Evolutionary conservation across 2,797 vertebrate species (phyloP).

Genomic region (Crenuchus spilurus): DNA sequence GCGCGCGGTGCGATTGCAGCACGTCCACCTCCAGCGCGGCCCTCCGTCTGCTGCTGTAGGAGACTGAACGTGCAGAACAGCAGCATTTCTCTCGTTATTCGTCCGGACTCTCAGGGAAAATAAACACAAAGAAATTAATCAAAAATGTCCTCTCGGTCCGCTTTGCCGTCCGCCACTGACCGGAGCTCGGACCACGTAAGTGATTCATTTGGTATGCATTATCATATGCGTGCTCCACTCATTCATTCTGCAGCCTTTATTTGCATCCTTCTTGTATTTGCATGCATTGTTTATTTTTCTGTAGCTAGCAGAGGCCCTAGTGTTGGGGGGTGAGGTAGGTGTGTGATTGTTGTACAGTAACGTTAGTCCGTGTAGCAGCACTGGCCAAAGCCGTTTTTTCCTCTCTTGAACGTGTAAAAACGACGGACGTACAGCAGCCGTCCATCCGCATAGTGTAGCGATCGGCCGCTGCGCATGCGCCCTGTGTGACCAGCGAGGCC

Average conservation of each 20-base stretch:
- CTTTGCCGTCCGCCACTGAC: constrained; percentile 87
- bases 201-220: too few relatives aligned
- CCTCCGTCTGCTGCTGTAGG: neutral
- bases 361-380: constrained; percentile 37
- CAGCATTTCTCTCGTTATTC: constrained; percentile 5
- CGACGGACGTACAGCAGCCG: constrained; percentile 61
- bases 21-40: neutral
- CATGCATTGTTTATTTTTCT: neutral
- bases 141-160: constrained; percentile 88
- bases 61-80: neutral
- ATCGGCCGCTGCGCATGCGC: constrained; percentile 66
- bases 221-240: too few relatives aligned
- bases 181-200: constrained; percentile 88
- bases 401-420: constrained; percentile 66
- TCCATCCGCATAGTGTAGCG: constrained; percentile 70
- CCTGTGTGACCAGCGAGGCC: constrained; percentile 56
- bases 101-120: constrained; percentile 64
- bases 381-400: constrained; percentile 17
- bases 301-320: too few relatives aligned
- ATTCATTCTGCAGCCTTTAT: neutral
- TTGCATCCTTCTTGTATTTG: neutral
- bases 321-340: neutral
- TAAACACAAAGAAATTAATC: constrained; percentile 59
- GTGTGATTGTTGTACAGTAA: neutral
- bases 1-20: neutral